phyloP scores from a whole-genome alignment of 1,140 invertebrate species.

The Bombus pyrosoma region DNA sequence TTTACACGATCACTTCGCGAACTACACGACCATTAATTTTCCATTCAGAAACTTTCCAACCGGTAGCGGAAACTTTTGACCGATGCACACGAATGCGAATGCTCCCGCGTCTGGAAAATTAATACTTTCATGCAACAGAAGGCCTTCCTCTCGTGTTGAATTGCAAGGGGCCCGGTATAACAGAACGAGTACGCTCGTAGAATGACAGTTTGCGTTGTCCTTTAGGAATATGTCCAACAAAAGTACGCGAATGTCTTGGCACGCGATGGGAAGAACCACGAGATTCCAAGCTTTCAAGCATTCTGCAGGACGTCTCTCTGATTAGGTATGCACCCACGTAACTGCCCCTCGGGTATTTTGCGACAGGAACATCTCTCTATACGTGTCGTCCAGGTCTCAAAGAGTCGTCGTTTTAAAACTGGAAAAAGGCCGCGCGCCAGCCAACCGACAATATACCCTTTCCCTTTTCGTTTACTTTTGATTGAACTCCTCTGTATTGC shows the following conservation, averaged over 20 bases:
- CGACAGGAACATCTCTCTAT: slow-evolving; percentile 49
- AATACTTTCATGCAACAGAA: slow-evolving; percentile 4
- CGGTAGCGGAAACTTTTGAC: background rate
- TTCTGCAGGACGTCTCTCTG: slow-evolving; percentile 52
- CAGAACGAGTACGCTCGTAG: background rate
- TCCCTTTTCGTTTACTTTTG: slow-evolving; percentile 20
- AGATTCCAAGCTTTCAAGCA: slow-evolving; percentile 37
- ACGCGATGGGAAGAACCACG: slow-evolving; percentile 40
- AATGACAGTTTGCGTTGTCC: slow-evolving; percentile 40
- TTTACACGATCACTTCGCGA: background rate
- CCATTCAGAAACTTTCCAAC: background rate
- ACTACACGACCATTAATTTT: background rate
- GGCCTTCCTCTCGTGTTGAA: background rate
- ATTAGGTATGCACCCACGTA: slow-evolving; percentile 64
- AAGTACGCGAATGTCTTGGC: slow-evolving; percentile 46
- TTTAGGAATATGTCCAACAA: slow-evolving; percentile 36
- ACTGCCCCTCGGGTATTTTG: slow-evolving; percentile 49
- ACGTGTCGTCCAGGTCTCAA: slow-evolving; percentile 54
- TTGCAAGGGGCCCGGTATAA: slow-evolving; percentile 2
- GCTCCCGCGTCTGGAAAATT: slow-evolving; percentile 17
- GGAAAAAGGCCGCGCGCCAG: background rate
- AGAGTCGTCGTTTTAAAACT: slow-evolving; percentile 52
- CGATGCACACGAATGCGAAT: background rate
- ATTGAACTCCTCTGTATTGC: background rate
- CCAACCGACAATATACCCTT: background rate